Evolutionary conservation across 2,888 invertebrate species (phyloP), one percentile per base, ranked within the genome.

Genomic region (Eubasilissa splendida): DNA sequence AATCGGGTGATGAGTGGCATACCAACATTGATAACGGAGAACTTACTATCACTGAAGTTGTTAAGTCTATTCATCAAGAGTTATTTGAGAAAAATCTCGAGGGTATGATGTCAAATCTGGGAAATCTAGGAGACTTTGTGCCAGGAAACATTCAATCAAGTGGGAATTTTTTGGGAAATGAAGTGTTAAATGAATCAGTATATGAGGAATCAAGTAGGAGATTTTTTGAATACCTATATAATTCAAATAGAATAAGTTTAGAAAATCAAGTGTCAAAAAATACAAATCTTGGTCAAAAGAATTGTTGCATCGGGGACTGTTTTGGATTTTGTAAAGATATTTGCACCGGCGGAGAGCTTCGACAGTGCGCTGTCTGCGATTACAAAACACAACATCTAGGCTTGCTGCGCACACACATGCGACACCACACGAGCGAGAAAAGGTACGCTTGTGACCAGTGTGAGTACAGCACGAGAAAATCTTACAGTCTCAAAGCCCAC

Each of bases 11-110:
- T 9, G 78, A 78, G 60, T 78, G 78, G 78, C 70, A 58, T 3
- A 78, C 73, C 7, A 78, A 78, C 53, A 78, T 78, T 2, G 71
- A 52, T n/a, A 78, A 22, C 22, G 78, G 78, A 54, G 78, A 78
- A 56, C 52, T 78, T 10, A 59, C 78, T 4, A 78, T 78, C 60
- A 78, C 78, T 4, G 78, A 78, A 63, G 78, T 78, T 42, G 42
- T 42, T 42, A 42, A 42, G 42, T 42, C 42, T 42, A 42, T 42
- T 42, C 42, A 42, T 42, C 42, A 42, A 42, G 42, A 42, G 42
- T 42, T 42, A 42, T 42, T 42, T 7, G 42, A 42, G 42, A 42
- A 42, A 42, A 42, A 42, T 42, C 42, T 58, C 58, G 9, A 8
- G n/a, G 9, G 9, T 58, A 11, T 58, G 58, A 11, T 58, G 9